Percentiles rank a stretch among this genome's conserved stretches.
phyloP scores from a whole-genome alignment of 2,797 vertebrate genomes.

The Scarus forsteni region DNA sequence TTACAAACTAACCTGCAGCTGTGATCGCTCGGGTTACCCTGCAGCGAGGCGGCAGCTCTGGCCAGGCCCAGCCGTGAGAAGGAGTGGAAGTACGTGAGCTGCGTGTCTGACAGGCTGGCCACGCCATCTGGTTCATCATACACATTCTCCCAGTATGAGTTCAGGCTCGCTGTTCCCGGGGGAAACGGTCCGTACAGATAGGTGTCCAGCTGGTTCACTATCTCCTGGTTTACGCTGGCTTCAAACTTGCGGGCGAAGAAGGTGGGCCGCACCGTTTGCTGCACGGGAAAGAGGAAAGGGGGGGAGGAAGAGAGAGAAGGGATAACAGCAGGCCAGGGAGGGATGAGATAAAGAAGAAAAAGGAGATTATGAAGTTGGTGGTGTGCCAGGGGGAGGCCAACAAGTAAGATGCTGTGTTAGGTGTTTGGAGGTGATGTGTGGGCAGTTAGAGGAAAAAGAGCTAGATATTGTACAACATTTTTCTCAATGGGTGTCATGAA shows the following conservation, averaged over 20 bases:
- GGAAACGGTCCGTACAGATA: slow-evolving; percentile 93
- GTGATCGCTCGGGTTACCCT: slow-evolving; percentile 86
- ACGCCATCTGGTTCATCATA: slow-evolving; percentile 93
- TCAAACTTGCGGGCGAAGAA: slow-evolving; percentile 99
- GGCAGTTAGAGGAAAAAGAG: slow-evolving; percentile 30
- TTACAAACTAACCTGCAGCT: slow-evolving; percentile 90
- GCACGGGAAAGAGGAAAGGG: slow-evolving; percentile 36
- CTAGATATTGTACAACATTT: slow-evolving; percentile 26
- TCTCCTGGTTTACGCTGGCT: slow-evolving; percentile 97
- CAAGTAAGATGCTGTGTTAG: slow-evolving; percentile 42
- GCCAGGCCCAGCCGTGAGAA: slow-evolving; percentile 92
- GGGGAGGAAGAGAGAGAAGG: not conserved
- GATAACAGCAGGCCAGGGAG: slow-evolving; percentile 22
- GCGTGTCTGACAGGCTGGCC: slow-evolving; percentile 89
- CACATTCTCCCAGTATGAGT: slow-evolving; percentile 95
- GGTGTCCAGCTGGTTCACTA: slow-evolving; percentile 94
- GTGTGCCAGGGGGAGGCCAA: slow-evolving; percentile 35
- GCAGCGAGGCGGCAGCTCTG: slow-evolving; percentile 86
- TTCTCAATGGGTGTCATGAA: slow-evolving; percentile 16
- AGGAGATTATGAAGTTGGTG: slow-evolving; percentile 58
- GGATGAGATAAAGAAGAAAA: slow-evolving; percentile 46
- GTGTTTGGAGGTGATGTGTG: slow-evolving; percentile 39
- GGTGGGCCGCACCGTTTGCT: slow-evolving; percentile 96
- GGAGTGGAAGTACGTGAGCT: slow-evolving; percentile 93
- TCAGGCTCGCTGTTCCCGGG: slow-evolving; percentile 86